A percentile compares a stretch with the other conserved stretches of the same genome.
These are phyloP conservation scores for Melanotus villosus DNA, from an alignment of 2,888 invertebrate species.

Conservation along the genomic window DNA sequence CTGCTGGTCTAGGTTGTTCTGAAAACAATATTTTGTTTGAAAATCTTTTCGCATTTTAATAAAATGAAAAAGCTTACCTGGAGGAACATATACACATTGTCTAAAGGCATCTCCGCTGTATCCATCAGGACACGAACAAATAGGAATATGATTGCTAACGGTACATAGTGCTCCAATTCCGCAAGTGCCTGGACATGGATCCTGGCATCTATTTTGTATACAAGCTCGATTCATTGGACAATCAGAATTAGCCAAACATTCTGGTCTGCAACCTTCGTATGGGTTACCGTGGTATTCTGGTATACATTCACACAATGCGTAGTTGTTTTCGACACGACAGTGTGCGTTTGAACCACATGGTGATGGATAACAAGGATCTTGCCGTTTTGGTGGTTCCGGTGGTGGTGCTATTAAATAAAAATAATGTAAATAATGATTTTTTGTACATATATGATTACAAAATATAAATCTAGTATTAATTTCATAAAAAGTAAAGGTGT, in stretches of 20 bases:
- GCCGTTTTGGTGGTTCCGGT: conserved; percentile 64
- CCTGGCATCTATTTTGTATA: conserved; percentile 85
- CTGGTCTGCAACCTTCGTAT: conserved; percentile 83
- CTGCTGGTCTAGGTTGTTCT: conserved; percentile 56
- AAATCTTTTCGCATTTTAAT: too few relatives aligned
- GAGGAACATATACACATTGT: conserved; percentile 64
- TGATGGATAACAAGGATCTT: conserved; percentile 84
- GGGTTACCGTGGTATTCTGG: conserved; percentile 83
- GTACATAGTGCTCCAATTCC: conserved; percentile 87
- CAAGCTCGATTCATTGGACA: conserved; percentile 87
- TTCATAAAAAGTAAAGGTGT: too few relatives aligned
- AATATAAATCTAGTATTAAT: too few relatives aligned
- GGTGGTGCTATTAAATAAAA: conserved; percentile 61
- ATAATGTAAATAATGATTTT: too few relatives aligned
- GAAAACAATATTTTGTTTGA: too few relatives aligned
- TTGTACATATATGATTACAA: too few relatives aligned
- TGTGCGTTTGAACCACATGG: conserved; percentile 87
- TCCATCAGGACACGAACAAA: conserved; percentile 73
- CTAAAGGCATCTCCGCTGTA: conserved; percentile 73
- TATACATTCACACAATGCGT: conserved; percentile 82
- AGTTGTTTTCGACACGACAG: conserved; percentile 79
- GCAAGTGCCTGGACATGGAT: conserved; percentile 88
- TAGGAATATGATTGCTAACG: conserved; percentile 78
- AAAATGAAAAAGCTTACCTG: too few relatives aligned
- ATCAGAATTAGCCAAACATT: conserved; percentile 88